phyloP scores from a whole-genome alignment of 2,113 vertebrate species.

The Clarias magur region DNA sequence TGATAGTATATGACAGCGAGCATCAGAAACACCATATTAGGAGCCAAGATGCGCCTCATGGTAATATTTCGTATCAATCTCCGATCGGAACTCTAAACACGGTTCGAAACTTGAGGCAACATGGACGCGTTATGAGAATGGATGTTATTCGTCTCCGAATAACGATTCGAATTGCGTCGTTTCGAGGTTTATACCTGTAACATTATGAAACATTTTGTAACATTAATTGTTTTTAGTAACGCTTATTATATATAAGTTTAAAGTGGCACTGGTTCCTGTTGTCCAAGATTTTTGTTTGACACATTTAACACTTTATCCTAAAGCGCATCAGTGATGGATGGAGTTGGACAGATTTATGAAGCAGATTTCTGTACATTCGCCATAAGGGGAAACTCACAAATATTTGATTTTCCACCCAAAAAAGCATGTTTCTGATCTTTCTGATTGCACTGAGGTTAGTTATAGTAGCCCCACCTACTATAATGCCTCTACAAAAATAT shows the following conservation, averaged over 20 bases:
- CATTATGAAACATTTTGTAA: too few relatives aligned
- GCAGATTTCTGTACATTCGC: neutral
- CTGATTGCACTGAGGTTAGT: conserved; percentile 25
- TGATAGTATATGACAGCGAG: neutral
- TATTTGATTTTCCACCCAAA: neutral
- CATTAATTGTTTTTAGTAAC: too few relatives aligned
- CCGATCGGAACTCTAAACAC: too few relatives aligned
- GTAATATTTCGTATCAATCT: too few relatives aligned
- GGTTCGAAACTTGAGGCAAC: too few relatives aligned
- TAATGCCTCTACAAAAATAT: neutral
- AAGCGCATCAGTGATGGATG: neutral
- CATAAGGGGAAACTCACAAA: neutral
- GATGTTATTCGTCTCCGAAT: too few relatives aligned
- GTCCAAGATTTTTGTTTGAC: neutral
- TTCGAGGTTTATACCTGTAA: too few relatives aligned
- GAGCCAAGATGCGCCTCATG: too few relatives aligned
- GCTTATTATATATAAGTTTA: too few relatives aligned
- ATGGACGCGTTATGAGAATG: too few relatives aligned
- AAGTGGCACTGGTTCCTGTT: neutral
- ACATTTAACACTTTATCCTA: neutral
- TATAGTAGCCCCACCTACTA: neutral
- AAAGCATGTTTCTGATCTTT: neutral
- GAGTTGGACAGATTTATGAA: neutral
- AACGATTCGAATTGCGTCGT: too few relatives aligned
- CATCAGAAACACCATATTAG: too few relatives aligned